Evolutionary conservation across 2,113 vertebrate genomes (phyloP).

Genomic region (Anseranas semipalmata): DNA sequence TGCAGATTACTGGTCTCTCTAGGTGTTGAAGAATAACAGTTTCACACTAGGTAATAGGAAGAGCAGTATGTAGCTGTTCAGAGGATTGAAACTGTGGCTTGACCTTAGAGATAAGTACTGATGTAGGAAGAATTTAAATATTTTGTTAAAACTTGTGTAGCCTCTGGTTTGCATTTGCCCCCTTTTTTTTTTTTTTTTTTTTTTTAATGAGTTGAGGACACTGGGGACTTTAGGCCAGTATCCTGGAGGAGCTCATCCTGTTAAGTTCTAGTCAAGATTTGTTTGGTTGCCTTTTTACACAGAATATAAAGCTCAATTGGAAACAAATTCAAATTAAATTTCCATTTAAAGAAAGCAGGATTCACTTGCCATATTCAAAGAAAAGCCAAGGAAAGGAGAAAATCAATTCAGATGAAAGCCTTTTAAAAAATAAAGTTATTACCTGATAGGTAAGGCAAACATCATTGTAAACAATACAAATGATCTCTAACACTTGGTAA

Average conservation of each 20-base stretch:
- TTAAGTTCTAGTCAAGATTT: background rate
- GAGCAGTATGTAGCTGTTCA: background rate
- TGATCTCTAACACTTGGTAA: background rate
- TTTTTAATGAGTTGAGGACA: background rate
- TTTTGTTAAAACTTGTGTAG: background rate
- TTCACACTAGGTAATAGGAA: background rate
- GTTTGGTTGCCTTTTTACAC: background rate
- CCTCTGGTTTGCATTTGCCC: background rate
- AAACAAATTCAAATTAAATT: background rate
- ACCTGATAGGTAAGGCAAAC: background rate
- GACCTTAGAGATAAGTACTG: background rate
- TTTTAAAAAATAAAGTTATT: background rate
- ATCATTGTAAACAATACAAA: background rate
- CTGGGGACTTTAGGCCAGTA: background rate
- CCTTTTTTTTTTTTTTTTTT: background rate
- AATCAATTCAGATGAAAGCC: background rate
- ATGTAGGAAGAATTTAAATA: background rate
- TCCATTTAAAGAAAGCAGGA: background rate
- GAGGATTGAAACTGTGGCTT: background rate
- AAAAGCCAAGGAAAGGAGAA: background rate
- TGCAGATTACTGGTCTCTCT: background rate
- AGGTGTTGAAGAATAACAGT: background rate
- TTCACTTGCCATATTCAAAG: background rate
- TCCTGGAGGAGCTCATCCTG: background rate
- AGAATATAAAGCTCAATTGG: background rate